Percentiles rank a stretch among this genome's conserved stretches.
phyloP scores from a whole-genome alignment of 2,888 invertebrate species.

The Hipparchia sbordonii region DNA sequence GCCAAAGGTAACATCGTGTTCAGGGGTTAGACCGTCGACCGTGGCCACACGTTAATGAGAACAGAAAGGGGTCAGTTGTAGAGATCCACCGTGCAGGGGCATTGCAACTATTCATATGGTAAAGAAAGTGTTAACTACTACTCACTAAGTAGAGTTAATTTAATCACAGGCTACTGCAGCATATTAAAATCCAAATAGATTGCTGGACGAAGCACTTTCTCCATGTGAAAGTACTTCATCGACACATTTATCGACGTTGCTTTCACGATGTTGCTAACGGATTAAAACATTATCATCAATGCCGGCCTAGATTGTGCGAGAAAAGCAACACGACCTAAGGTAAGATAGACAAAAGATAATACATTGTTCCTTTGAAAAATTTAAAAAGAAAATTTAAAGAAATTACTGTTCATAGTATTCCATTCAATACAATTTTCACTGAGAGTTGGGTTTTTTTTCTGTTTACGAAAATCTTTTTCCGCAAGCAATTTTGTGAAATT shows the following conservation, averaged over 20 bases:
- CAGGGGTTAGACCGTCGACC: conserved; percentile 62
- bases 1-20: conserved; percentile 59
- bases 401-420: background rate
- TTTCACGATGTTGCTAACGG: too few relatives aligned
- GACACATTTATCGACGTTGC: too few relatives aligned
- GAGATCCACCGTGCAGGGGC: conserved; percentile 42
- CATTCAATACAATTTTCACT: background rate
- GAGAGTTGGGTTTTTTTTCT: background rate
- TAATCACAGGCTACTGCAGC: background rate
- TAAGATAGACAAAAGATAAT: too few relatives aligned
- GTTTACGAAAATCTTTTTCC: background rate
- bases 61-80: conserved; percentile 60
- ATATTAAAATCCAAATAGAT: too few relatives aligned
- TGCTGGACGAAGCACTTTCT: too few relatives aligned
- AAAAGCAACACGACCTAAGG: too few relatives aligned
- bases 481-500: conserved; percentile 3
- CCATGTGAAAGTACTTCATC: too few relatives aligned
- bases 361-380: too few relatives aligned
- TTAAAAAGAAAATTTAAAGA: background rate
- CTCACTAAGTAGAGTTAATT: conserved; percentile 14
- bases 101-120: conserved; percentile 34
- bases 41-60: conserved; percentile 73
- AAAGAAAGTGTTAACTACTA: conserved; percentile 33
- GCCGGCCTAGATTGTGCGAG: too few relatives aligned
- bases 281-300: too few relatives aligned